phyloP scores from a whole-genome alignment of 2,113 vertebrate genomes.

The Percina caprodes region DNA sequence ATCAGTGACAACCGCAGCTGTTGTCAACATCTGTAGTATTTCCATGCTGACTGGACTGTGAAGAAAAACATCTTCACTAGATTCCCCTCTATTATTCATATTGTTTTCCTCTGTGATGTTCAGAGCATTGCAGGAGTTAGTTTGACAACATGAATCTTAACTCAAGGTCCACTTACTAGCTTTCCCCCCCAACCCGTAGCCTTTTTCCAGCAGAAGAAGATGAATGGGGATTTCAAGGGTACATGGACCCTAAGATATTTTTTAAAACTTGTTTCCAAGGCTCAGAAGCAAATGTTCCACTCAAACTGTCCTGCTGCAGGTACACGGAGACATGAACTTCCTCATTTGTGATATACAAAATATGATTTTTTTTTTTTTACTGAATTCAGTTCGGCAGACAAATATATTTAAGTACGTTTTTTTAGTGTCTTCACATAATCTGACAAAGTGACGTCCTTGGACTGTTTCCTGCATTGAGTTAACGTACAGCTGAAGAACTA shows the following conservation, averaged over 20 bases:
- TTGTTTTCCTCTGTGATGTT: background rate
- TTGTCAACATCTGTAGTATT: background rate
- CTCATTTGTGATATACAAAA: background rate
- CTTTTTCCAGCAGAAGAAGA: background rate
- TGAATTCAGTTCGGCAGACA: too few species aligned
- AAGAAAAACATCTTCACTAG: background rate
- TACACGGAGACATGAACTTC: background rate
- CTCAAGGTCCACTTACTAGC: background rate
- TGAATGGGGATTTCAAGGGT: background rate
- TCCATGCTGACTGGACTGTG: background rate
- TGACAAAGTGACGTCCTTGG: background rate
- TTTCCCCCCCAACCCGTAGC: background rate
- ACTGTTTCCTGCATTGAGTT: slow-evolving; percentile 9
- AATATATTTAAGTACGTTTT: background rate
- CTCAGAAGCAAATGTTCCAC: background rate
- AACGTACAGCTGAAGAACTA: background rate
- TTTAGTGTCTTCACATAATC: background rate
- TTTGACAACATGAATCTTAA: background rate
- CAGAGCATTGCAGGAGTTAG: background rate
- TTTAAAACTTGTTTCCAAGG: background rate
- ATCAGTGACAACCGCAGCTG: background rate
- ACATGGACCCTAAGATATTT: background rate
- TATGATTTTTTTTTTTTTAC: too few species aligned
- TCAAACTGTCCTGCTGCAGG: background rate
- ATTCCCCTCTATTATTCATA: background rate